Evolutionary conservation across 2,888 invertebrate species (phyloP).

Genomic region (Aporophyla nigra): DNA sequence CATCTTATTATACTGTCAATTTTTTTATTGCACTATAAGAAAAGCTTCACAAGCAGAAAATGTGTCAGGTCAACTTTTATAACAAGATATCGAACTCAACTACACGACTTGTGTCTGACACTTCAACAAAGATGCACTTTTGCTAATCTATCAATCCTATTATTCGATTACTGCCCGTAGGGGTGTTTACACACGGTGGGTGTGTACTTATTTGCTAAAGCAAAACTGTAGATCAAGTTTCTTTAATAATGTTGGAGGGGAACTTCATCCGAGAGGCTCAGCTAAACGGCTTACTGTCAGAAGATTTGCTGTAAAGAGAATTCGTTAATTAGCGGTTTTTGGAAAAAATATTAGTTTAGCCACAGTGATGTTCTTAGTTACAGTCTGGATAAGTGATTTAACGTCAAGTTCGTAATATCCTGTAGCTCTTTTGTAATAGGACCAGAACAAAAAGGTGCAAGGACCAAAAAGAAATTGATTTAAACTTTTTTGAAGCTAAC

Average conservation of each 20-base stretch:
- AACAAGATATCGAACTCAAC: conserved; percentile 37
- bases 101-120: conserved; percentile 28
- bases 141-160: conserved; percentile 60
- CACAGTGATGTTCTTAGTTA: neutral
- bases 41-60: conserved; percentile 2
- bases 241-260: conserved; percentile 2
- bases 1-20: no score
- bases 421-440: neutral
- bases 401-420: no score
- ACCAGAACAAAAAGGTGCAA: no score
- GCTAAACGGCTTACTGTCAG: conserved; percentile 1
- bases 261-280: neutral
- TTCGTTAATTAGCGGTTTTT: conserved; percentile 11
- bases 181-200: conserved; percentile 12
- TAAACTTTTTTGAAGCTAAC: no score
- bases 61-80: conserved; percentile 17
- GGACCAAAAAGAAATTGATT: no score
- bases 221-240: conserved; percentile 1
- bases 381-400: neutral
- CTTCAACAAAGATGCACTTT: conserved; percentile 41
- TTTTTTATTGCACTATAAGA: neutral
- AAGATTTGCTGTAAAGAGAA: conserved; percentile 13
- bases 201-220: neutral
- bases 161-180: conserved; percentile 40
- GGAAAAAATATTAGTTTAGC: neutral